These are phyloP conservation scores for Sebastes itinus DNA, from an alignment of 2,797 vertebrate species.

Conservation along the genomic window DNA sequence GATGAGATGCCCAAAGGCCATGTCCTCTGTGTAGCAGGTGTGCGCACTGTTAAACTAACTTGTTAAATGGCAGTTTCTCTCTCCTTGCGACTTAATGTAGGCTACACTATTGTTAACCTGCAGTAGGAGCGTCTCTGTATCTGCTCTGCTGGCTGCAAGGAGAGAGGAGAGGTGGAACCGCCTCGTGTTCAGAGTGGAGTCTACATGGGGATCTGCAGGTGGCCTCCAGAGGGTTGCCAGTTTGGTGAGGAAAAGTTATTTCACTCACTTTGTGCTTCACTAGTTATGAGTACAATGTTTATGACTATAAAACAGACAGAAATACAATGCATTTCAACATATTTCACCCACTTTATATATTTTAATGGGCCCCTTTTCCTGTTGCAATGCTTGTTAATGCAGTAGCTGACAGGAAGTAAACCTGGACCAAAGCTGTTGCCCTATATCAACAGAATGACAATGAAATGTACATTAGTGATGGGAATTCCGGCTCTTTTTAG, in stretches of 20 bases:
- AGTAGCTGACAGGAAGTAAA: too few relatives aligned
- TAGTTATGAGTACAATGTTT: background rate
- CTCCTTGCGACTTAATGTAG: background rate
- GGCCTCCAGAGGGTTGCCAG: background rate
- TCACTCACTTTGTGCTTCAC: background rate
- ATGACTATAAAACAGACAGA: background rate
- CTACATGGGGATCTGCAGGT: slow-evolving; percentile 1
- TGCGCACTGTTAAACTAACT: background rate
- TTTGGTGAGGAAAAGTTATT: background rate
- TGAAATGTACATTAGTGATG: too few relatives aligned
- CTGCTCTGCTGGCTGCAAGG: background rate
- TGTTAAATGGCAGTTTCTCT: background rate
- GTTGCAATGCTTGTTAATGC: too few relatives aligned
- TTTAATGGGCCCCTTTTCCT: too few relatives aligned
- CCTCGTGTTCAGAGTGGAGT: background rate
- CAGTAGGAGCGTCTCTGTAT: background rate
- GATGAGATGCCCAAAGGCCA: slow-evolving; percentile 70
- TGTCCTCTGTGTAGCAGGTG: slow-evolving; percentile 9
- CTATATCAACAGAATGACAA: too few relatives aligned
- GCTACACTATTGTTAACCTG: background rate
- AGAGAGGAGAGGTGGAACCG: background rate
- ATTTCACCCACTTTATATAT: too few relatives aligned
- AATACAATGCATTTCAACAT: background rate
- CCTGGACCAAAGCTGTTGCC: too few relatives aligned
- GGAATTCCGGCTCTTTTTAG: too few relatives aligned